Evolutionary conservation across 2,888 invertebrate genomes (phyloP), one percentile per base, ranked within the genome.

Genomic region (Mythimna pallens): DNA sequence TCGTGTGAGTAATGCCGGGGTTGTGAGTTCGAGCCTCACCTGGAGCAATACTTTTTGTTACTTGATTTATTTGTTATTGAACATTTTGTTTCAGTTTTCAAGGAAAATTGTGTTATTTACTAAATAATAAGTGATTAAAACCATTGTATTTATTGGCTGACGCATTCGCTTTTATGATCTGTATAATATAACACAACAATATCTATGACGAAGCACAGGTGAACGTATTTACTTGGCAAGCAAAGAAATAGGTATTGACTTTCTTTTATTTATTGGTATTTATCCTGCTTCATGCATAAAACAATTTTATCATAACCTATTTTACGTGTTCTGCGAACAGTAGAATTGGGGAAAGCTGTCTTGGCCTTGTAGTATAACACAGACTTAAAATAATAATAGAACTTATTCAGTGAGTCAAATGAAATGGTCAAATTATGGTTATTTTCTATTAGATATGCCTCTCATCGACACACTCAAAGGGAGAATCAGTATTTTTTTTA

Each of bases 1-100:
- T 70, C 40, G 98, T 95, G 94, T 98, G 98, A 99, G 99, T 98
- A 92, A 99, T 99, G 99, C 99, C 99, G 99, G 98, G 99, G 99
- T 99, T 99, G 99, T 98, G 99, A 99, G 99, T 99, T 99, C 99
- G 99, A 99, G 98, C 99, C 99, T 99, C 99, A 99, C 98, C 98
- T 98, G 98, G 99, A 98, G 98, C 98, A 99, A 93, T 94, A 94
- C 97, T 96, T 67, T 96, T 89, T 75, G 55, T 17, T 62, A n/a
- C 0, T 14, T 22, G 1, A 61, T 77, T 25, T 69, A 20, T 17
- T 65, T 50, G n/a, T 9, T 5, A 7, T 6, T 66, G 50, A 69
- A 17, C 1, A 22, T 20, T 5, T 40, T 12, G 4, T 25, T 25
- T 0, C 2, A 0, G 30, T 4, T 54, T 34, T 54, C 1, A 6